A percentile compares a stretch with the other conserved stretches of the same genome.
These are phyloP conservation scores for Phrynocephalus guinanensis DNA, from an alignment of 2,797 vertebrate species.

Conservation along the genomic window DNA sequence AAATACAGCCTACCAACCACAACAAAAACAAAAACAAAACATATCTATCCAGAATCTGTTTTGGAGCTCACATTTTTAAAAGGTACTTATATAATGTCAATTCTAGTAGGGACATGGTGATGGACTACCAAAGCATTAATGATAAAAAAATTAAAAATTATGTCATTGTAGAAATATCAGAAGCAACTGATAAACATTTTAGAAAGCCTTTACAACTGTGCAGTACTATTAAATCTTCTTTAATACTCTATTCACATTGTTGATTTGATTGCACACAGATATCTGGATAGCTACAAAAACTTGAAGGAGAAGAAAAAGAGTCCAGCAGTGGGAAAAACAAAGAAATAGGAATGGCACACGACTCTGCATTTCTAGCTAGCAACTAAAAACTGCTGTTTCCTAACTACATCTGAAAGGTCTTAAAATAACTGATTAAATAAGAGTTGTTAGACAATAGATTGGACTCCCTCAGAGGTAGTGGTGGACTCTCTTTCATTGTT, in stretches of 20 bases:
- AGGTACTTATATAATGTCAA: neutral
- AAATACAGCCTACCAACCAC: slow-evolving; percentile 89
- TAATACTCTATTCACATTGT: neutral
- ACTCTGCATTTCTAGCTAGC: neutral
- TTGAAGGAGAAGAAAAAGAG: neutral
- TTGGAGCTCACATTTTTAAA: slow-evolving; percentile 42
- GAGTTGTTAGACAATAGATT: too few species aligned
- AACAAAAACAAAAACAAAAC: slow-evolving; percentile 9
- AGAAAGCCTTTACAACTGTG: neutral
- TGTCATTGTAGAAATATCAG: neutral
- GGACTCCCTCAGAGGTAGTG: too few species aligned
- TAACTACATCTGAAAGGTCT: too few species aligned
- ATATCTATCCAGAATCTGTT: slow-evolving; percentile 34
- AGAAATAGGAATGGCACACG: neutral
- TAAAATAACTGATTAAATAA: too few species aligned
- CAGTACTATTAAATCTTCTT: neutral
- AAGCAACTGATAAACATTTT: neutral
- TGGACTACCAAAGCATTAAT: neutral
- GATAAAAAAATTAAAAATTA: slow-evolving; percentile 3
- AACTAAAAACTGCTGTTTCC: neutral
- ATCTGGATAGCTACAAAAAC: neutral
- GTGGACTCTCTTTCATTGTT: too few species aligned
- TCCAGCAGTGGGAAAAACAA: neutral
- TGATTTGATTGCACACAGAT: neutral
- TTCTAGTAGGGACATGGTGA: neutral